A percentile compares a stretch with the other conserved stretches of the same genome.
These are phyloP conservation scores for Scytalopus superciliaris DNA, from an alignment of 2,113 vertebrate genomes.

Conservation along the genomic window DNA sequence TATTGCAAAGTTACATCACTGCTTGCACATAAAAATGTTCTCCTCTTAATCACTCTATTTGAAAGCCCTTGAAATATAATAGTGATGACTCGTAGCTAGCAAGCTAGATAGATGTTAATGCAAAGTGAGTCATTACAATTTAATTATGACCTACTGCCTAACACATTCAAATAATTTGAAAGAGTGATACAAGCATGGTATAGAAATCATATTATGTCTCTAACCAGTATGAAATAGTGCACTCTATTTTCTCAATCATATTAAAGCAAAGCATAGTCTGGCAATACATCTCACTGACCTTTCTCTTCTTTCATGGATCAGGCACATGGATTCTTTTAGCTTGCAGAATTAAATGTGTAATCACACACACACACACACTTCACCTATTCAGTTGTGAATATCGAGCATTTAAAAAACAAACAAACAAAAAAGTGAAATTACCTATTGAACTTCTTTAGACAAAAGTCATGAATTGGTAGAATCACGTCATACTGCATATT, in stretches of 20 bases:
- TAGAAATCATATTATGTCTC: conserved; percentile 23
- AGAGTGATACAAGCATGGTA: neutral
- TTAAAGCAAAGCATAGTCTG: neutral
- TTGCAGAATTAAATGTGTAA: neutral
- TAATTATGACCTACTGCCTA: conserved; percentile 34
- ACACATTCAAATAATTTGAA: conserved; percentile 16
- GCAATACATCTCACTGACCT: neutral
- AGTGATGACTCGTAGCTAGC: neutral
- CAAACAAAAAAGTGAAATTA: neutral
- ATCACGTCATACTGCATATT: neutral
- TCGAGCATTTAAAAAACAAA: neutral
- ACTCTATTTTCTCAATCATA: conserved; percentile 32
- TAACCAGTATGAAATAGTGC: conserved; percentile 6
- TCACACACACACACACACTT: neutral
- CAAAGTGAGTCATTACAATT: conserved; percentile 39
- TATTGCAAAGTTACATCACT: conserved; percentile 39
- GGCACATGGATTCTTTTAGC: neutral
- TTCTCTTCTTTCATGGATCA: neutral
- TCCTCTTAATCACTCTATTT: conserved; percentile 21
- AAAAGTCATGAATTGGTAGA: neutral
- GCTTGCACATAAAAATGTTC: conserved; percentile 21
- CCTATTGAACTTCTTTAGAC: neutral
- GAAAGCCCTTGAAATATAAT: conserved; percentile 35
- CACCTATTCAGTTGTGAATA: neutral
- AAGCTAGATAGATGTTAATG: conserved; percentile 13